Percentiles rank a stretch among this genome's conserved stretches.
phyloP scores from a whole-genome alignment of 30 jellyfish, hydroid and myxozoan genomes.

The Turritopsis rubra region DNA sequence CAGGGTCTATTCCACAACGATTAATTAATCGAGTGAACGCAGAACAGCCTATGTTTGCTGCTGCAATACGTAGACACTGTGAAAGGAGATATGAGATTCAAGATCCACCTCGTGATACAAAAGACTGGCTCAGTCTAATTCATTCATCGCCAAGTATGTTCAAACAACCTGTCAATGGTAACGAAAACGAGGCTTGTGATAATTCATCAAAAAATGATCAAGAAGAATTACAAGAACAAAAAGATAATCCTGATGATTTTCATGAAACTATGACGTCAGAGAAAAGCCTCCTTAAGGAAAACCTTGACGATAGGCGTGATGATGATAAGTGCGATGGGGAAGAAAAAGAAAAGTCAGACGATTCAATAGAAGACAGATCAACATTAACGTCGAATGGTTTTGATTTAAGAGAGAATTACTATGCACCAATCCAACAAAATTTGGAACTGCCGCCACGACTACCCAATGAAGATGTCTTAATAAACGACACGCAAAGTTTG shows the following conservation, averaged over 20 bases:
- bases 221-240: background rate
- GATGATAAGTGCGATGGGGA: background rate
- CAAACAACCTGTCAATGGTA: background rate
- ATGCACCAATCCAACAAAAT: background rate
- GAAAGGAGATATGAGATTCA: constrained; percentile 53
- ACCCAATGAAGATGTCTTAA: background rate
- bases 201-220: background rate
- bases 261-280: background rate
- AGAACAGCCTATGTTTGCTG: constrained; percentile 81
- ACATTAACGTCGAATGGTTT: background rate
- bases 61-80: constrained; percentile 50
- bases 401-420: constrained; percentile 9
- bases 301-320: background rate
- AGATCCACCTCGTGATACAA: constrained; percentile 64
- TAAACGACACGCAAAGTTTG: constrained; percentile 9
- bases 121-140: constrained; percentile 10
- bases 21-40: constrained; percentile 70
- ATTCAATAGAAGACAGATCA: background rate
- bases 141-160: constrained; percentile 60
- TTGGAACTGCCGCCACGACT: constrained; percentile 2
- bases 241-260: background rate
- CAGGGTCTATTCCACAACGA: constrained; percentile 84
- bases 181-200: background rate
- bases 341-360: background rate
- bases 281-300: background rate